Evolutionary conservation across 2,113 vertebrate genomes (phyloP).

Genomic region (Thamnophis sirtalis): DNA sequence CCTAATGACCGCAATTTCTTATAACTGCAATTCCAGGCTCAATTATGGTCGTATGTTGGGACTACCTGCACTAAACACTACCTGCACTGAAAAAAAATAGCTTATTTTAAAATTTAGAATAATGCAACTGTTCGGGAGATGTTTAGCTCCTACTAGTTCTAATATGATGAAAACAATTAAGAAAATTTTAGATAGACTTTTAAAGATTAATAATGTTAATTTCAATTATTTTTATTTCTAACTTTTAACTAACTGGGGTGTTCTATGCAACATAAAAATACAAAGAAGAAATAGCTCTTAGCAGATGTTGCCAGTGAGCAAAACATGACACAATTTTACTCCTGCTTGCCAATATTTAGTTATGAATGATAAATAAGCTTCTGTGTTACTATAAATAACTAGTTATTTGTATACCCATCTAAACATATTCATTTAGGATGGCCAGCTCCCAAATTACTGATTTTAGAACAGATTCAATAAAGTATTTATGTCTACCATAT

Average conservation of each 20-base stretch:
- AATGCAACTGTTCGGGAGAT: neutral
- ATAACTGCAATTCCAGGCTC: neutral
- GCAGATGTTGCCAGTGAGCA: neutral
- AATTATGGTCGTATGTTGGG: neutral
- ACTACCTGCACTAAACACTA: neutral
- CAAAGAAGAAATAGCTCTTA: conserved; percentile 38
- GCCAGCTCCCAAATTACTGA: neutral
- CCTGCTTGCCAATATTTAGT: conserved; percentile 34
- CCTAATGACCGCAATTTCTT: neutral
- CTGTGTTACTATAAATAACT: conserved; percentile 3
- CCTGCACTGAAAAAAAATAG: neutral
- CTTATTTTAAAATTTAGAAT: neutral
- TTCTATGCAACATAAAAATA: neutral
- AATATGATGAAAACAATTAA: neutral
- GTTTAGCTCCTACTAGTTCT: neutral
- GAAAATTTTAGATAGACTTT: neutral
- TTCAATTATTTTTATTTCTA: neutral
- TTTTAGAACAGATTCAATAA: neutral
- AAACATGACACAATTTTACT: conserved; percentile 22
- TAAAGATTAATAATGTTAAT: neutral
- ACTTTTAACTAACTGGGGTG: neutral
- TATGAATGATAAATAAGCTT: neutral
- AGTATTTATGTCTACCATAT: neutral
- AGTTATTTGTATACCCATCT: neutral
- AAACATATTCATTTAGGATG: neutral